These are phyloP conservation scores for Etheostoma spectabile DNA, from an alignment of 2,113 vertebrate genomes.

Conservation along the genomic window DNA sequence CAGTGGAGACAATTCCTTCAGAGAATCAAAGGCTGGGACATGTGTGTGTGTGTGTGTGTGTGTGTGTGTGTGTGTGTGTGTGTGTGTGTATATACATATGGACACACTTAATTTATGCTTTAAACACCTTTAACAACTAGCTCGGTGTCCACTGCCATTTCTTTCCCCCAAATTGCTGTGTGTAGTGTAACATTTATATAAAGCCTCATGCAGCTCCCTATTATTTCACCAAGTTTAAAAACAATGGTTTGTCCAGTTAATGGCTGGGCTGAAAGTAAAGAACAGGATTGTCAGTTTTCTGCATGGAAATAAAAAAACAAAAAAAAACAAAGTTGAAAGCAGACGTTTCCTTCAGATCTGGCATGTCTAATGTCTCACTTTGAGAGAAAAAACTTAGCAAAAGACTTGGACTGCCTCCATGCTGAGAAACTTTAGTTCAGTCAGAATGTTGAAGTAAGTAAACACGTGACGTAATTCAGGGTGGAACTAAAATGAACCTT, in stretches of 20 bases:
- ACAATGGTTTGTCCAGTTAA: slow-evolving; percentile 48
- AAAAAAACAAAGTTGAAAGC: slow-evolving; percentile 21
- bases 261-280: slow-evolving; percentile 33
- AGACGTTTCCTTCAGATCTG: slow-evolving; percentile 26
- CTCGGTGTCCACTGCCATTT: slow-evolving; percentile 26
- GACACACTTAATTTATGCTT: slow-evolving; percentile 33
- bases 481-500: slow-evolving; percentile 6
- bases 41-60: neutral
- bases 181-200: slow-evolving; percentile 41
- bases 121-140: slow-evolving; percentile 29
- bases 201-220: slow-evolving; percentile 23
- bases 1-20: neutral
- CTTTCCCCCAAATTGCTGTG: slow-evolving; percentile 55
- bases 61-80: too few relatives aligned
- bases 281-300: neutral
- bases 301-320: neutral
- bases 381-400: slow-evolving; percentile 31
- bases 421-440: slow-evolving; percentile 30
- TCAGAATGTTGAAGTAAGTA: slow-evolving; percentile 13
- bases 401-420: slow-evolving; percentile 1
- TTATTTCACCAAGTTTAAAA: slow-evolving; percentile 49
- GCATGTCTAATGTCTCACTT: slow-evolving; percentile 33
- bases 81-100: neutral
- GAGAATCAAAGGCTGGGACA: slow-evolving; percentile 38
- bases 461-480: slow-evolving; percentile 14